A percentile compares a stretch with the other conserved stretches of the same genome.
These are phyloP conservation scores for Xanthorhoe designata DNA, from an alignment of 2,888 invertebrate genomes.

Conservation along the genomic window DNA sequence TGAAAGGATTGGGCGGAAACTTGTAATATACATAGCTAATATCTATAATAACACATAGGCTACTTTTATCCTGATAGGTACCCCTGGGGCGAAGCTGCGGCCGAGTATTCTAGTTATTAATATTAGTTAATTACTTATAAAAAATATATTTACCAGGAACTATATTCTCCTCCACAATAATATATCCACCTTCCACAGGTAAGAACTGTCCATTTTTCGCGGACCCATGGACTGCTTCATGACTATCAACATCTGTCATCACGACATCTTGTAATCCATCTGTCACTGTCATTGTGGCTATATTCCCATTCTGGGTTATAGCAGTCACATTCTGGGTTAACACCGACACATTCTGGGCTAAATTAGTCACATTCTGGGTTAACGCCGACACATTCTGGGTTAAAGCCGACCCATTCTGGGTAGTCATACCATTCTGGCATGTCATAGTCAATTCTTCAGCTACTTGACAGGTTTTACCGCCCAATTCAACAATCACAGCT, in stretches of 20 bases:
- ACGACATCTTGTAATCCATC: constrained; percentile 56
- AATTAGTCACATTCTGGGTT: constrained; percentile 11
- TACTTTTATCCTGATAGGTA: too few relatives aligned
- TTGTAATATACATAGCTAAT: too few relatives aligned
- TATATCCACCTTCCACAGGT: constrained; percentile 77
- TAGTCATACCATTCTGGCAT: constrained; percentile 18
- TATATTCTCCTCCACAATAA: constrained; percentile 65
- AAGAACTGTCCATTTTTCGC: constrained; percentile 65
- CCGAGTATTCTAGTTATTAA: too few relatives aligned
- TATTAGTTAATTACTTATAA: neutral
- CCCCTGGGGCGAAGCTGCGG: too few relatives aligned
- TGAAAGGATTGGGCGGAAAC: too few relatives aligned
- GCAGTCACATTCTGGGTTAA: constrained; percentile 15
- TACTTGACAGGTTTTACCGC: constrained; percentile 32
- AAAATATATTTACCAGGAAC: constrained; percentile 53
- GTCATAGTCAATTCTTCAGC: constrained; percentile 11
- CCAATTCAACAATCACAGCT: constrained; percentile 68
- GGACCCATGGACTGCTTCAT: constrained; percentile 58
- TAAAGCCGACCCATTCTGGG: constrained; percentile 14
- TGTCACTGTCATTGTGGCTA: constrained; percentile 12
- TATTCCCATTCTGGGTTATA: constrained; percentile 25
- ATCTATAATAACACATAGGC: too few relatives aligned
- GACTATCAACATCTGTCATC: constrained; percentile 63
- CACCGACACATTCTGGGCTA: constrained; percentile 19
- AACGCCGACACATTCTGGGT: constrained; percentile 21